Evolutionary conservation across 2,113 vertebrate species (phyloP).

Genomic region (Dendrocopos noguchii): DNA sequence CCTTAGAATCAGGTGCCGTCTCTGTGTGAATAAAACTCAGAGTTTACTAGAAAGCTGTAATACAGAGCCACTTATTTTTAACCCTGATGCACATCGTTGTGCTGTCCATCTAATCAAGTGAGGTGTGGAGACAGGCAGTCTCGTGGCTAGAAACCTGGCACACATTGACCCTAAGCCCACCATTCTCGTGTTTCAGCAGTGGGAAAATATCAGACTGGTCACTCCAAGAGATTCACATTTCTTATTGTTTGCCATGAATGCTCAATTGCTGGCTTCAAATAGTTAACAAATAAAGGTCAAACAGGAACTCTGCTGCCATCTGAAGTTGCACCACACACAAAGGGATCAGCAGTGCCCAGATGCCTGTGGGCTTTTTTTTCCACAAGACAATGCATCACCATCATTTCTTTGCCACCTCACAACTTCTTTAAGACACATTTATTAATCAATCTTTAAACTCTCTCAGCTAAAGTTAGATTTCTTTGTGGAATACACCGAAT

Average conservation of each 20-base stretch:
- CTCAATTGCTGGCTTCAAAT: neutral
- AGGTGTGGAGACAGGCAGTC: neutral
- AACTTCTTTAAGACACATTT: neutral
- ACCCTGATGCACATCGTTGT: neutral
- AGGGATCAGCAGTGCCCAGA: neutral
- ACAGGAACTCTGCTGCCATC: neutral
- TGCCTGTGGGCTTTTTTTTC: neutral
- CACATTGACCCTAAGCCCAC: neutral
- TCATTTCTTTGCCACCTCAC: neutral
- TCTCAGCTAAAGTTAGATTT: no score
- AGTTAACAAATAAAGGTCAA: neutral
- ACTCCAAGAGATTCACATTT: neutral
- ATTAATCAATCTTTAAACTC: neutral
- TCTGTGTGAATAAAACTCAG: neutral
- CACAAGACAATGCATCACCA: neutral
- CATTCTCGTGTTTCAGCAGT: fast-evolving
- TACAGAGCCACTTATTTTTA: neutral
- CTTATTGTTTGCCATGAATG: neutral
- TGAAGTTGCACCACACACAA: neutral
- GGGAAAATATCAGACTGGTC: neutral
- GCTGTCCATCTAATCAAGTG: neutral
- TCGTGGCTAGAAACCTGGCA: no score
- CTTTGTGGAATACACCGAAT: no score
- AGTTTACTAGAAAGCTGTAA: neutral
- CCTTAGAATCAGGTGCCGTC: neutral